Percentiles rank a stretch among this genome's conserved stretches.
Evolutionary conservation across 1,140 invertebrate genomes (phyloP).

Genomic region (Drosophila truncata): DNA sequence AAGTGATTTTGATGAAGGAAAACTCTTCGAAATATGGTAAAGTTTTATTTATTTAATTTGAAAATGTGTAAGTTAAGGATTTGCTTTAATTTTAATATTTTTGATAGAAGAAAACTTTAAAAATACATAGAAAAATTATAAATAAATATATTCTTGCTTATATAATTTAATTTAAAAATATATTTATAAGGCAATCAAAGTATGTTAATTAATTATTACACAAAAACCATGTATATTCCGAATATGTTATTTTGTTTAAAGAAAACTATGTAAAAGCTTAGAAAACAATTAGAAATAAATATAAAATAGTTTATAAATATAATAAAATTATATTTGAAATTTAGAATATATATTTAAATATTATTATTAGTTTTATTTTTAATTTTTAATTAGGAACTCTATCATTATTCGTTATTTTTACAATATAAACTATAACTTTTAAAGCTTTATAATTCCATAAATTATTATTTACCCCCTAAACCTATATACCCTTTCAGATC

Average conservation of each 20-base stretch:
- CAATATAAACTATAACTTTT: neutral
- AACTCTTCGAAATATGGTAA: neutral
- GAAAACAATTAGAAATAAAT: no score
- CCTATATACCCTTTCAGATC: slow-evolving; percentile 8
- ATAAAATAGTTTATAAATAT: no score
- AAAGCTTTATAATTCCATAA: no score
- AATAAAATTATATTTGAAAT: no score
- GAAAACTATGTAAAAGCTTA: no score
- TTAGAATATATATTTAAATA: no score
- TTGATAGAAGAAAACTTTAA: neutral
- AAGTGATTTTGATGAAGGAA: no score
- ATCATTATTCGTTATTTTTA: accelerated
- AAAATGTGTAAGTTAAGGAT: neutral
- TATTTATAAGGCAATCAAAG: neutral
- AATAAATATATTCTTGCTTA: no score
- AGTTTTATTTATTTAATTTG: neutral
- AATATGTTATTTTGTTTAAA: no score
- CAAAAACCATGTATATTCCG: no score
- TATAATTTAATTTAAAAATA: neutral
- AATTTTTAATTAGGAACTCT: neutral
- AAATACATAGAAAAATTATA: neutral
- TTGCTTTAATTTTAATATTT: neutral
- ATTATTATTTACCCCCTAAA: neutral
- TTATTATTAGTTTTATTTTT: no score
- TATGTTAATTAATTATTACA: no score